Percentiles rank a stretch among this genome's conserved stretches.
Evolutionary conservation across 2,888 invertebrate genomes (phyloP).

Genomic region (Oeneis ivallda): DNA sequence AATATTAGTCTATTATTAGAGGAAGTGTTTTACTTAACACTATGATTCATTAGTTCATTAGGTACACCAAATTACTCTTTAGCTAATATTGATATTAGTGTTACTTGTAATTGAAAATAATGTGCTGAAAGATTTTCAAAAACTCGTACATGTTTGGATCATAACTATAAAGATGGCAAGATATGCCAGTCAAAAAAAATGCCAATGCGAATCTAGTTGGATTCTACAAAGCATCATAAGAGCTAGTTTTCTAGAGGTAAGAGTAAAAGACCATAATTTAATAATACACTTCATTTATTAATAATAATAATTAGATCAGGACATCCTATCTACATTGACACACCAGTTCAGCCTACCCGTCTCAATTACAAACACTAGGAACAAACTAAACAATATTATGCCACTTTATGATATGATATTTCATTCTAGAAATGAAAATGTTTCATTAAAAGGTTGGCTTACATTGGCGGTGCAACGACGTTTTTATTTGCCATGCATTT

Average conservation of each 20-base stretch:
- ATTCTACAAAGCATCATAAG: no score
- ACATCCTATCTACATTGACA: constrained; percentile 66
- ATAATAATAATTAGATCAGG: constrained; percentile 48
- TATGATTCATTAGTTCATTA: no score
- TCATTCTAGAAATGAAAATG: background rate
- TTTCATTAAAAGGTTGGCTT: background rate
- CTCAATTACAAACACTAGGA: constrained; percentile 34
- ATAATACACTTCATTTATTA: constrained; percentile 64
- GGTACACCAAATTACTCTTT: no score
- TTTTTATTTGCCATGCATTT: background rate
- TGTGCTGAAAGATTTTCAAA: no score
- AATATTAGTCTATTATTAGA: no score
- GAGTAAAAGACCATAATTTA: constrained; percentile 40
- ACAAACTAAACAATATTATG: constrained; percentile 20
- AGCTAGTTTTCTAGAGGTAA: background rate
- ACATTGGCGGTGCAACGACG: background rate
- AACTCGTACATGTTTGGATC: no score
- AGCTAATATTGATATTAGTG: no score
- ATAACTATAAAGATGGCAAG: no score
- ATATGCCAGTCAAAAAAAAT: no score
- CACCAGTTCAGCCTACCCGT: constrained; percentile 52
- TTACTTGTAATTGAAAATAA: no score
- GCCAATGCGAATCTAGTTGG: no score
- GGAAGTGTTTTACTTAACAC: no score
- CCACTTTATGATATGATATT: constrained; percentile 16